These are phyloP conservation scores for Apeltes quadracus DNA, from an alignment of 2,113 vertebrate species.

Conservation along the genomic window DNA sequence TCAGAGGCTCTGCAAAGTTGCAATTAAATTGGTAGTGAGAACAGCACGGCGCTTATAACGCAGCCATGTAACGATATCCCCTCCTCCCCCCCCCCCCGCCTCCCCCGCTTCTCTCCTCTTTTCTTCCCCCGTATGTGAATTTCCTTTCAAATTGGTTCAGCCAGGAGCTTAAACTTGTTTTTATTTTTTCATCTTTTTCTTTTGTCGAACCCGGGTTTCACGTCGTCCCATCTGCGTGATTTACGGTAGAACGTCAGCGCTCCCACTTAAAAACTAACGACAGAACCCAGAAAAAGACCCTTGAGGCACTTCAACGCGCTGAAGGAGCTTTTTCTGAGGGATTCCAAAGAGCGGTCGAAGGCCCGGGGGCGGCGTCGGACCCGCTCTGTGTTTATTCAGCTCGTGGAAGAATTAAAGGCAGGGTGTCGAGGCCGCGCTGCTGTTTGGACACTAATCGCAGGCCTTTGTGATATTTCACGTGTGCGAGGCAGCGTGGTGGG, in stretches of 20 bases:
- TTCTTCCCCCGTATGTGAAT: conserved; percentile 49
- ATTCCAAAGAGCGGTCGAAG: conserved; percentile 25
- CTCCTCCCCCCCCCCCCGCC: neutral
- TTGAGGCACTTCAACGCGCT: conserved; percentile 27
- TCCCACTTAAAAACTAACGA: conserved; percentile 33
- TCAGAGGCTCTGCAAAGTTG: conserved; percentile 70
- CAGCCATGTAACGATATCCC: conserved; percentile 26
- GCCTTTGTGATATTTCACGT: conserved; percentile 71
- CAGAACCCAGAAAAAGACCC: conserved; percentile 19
- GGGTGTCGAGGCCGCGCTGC: conserved; percentile 43
- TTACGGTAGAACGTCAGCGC: conserved; percentile 27
- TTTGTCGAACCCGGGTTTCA: conserved; percentile 22
- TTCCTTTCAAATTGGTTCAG: conserved; percentile 51
- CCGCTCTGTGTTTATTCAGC: conserved; percentile 69
- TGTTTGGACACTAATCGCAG: conserved; percentile 71
- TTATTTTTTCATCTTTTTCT: conserved; percentile 60
- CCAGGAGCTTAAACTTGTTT: conserved; percentile 38
- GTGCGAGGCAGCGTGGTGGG: conserved; percentile 35
- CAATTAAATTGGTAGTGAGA: conserved; percentile 77
- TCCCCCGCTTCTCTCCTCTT: conserved; percentile 16
- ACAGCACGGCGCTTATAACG: conserved; percentile 64
- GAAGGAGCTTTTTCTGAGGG: conserved; percentile 22
- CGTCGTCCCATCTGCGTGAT: conserved; percentile 31
- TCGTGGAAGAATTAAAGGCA: conserved; percentile 72
- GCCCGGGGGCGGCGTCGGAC: conserved; percentile 27